A percentile compares a stretch with the other conserved stretches of the same genome.
Conservation (phyloP, 2,888 invertebrate species). For the Fissipunctia ypsillon region DNA sequence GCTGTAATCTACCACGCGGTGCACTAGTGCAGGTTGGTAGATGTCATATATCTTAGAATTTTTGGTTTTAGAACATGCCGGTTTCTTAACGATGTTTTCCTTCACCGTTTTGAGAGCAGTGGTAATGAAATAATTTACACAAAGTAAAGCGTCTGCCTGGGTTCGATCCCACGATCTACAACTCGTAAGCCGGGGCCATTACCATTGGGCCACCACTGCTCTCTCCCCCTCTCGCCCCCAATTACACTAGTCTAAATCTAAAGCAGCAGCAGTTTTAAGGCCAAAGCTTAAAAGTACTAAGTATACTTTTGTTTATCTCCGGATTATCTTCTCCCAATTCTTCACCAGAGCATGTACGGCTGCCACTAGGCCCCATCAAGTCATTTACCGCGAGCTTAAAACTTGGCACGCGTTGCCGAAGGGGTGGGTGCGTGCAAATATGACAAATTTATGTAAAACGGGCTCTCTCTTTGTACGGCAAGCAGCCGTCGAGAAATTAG, state of each 20-base stretch:
- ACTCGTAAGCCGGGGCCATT: no score
- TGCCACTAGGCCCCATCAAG: constrained; percentile 65
- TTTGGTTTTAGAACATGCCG: no score
- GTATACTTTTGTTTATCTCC: constrained; percentile 12
- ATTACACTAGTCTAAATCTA: neutral
- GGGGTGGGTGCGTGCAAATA: constrained; percentile 85
- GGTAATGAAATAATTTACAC: no score
- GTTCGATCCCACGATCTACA: no score
- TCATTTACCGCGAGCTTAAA: constrained; percentile 73
- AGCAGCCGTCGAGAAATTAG: constrained; percentile 83
- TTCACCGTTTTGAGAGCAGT: no score
- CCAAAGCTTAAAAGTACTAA: neutral
- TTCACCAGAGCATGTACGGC: constrained; percentile 48
- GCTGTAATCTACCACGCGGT: no score
- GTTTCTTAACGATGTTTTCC: no score
- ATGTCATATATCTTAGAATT: no score
- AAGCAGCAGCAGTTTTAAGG: neutral
- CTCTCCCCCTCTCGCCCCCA: no score
- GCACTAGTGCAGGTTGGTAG: no score
- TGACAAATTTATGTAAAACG: constrained; percentile 89
- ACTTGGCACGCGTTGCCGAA: constrained; percentile 78
- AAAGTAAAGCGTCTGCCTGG: no score
- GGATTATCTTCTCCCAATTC: constrained; percentile 36
- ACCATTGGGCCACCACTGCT: no score
- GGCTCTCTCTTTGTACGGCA: constrained; percentile 76